Conservation (phyloP, 2,113 vertebrate species). For the Erythrocercus mccallii region DNA sequence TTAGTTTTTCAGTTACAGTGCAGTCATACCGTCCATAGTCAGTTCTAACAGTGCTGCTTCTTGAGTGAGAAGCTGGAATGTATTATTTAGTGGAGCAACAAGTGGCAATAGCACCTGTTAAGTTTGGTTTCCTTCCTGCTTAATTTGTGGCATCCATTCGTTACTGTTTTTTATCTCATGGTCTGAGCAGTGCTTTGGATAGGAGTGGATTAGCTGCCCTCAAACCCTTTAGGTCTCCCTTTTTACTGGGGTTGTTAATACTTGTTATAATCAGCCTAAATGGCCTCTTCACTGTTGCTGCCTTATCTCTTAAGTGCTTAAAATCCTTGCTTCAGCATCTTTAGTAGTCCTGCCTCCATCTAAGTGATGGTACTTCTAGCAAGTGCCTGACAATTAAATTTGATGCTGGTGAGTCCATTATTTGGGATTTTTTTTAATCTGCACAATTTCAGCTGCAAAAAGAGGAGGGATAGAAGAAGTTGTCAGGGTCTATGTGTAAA, state of each 20-base stretch:
- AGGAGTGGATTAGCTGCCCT: neutral
- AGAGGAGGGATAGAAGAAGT: neutral
- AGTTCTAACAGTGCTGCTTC: neutral
- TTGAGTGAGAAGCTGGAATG: neutral
- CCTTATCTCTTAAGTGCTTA: neutral
- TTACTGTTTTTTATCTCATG: neutral
- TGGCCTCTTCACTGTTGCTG: neutral
- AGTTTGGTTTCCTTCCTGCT: neutral
- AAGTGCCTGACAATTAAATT: neutral
- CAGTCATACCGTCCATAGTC: neutral
- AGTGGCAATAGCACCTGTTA: neutral
- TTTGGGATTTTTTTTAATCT: neutral
- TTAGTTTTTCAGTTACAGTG: neutral
- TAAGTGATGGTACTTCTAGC: neutral
- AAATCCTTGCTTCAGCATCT: neutral
- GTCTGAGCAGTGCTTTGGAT: neutral
- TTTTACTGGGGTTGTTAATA: neutral
- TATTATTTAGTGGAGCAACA: neutral
- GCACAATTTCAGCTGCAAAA: neutral
- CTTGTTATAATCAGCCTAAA: neutral
- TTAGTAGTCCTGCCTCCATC: neutral
- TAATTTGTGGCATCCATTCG: neutral
- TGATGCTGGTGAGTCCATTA: neutral
- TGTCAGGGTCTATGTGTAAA: neutral
- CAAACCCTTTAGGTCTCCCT: neutral